Percentiles rank a stretch among this genome's conserved stretches.
phyloP scores from a whole-genome alignment of 1,140 invertebrate species.

The Drepana arcuata region DNA sequence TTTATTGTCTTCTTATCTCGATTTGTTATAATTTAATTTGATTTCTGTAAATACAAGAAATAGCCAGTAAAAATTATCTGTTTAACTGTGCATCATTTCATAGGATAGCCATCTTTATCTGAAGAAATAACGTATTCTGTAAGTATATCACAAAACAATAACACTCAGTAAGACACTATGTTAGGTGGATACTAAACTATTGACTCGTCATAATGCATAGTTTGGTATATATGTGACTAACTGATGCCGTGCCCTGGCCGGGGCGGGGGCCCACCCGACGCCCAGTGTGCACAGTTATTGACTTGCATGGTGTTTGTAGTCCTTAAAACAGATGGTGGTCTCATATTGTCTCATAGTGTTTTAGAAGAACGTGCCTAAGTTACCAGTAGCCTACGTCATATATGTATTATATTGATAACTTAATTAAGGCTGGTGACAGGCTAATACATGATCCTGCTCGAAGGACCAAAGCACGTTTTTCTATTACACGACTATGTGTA shows the following conservation, averaged over 20 bases:
- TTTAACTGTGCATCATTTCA: conserved; percentile 78
- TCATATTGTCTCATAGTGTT: conserved; percentile 25
- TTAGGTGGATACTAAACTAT: conserved; percentile 62
- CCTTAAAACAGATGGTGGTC: conserved; percentile 54
- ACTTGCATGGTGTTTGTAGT: conserved; percentile 62
- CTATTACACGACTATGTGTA: conserved; percentile 26
- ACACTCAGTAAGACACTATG: conserved; percentile 67
- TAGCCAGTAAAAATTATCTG: conserved; percentile 75
- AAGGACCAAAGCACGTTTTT: conserved; percentile 41
- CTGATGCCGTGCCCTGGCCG: too few relatives aligned
- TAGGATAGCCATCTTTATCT: conserved; percentile 76
- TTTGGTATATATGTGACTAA: too few relatives aligned
- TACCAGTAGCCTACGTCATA: too few relatives aligned
- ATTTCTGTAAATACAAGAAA: conserved; percentile 68
- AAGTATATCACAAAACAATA: conserved; percentile 75
- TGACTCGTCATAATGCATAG: too few relatives aligned
- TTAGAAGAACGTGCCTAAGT: conserved; percentile 28
- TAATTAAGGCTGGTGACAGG: too few relatives aligned
- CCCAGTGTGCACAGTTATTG: conserved; percentile 43
- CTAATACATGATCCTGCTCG: too few relatives aligned
- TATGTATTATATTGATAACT: too few relatives aligned
- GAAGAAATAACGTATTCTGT: conserved; percentile 74
- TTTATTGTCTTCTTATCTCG: conserved; percentile 24
- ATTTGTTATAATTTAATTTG: conserved; percentile 44
- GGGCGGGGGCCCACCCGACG: too few relatives aligned